Base-by-base conservation (phyloP, 2,888 invertebrate genomes). In the Synanthedon tipuliformis region DNA sequence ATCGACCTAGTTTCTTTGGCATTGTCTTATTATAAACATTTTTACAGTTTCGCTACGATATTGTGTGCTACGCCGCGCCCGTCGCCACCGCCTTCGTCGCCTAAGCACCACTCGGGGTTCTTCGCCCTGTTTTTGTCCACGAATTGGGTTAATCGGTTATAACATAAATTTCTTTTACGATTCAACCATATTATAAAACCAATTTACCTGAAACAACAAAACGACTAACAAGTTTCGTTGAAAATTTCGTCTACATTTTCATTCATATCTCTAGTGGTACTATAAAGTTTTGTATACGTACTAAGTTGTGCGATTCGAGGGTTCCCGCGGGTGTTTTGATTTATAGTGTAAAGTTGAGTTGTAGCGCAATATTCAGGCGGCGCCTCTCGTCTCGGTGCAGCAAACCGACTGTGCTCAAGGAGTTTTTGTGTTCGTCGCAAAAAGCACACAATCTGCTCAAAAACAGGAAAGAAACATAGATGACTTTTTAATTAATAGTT, bases 111-210 rank as follows among this genome's bases (percentile, higher is more conserved):
- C 34, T 34, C 34, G 8, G 23, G 4, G 34, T 34, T 34, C 34
- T 77, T 80, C 83, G 78, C 84, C 84, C 82, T 83, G 84, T 85
- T 86, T 84, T 83, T 81, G 77, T 79, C 82, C 80, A 80, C 83
- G 83, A 87, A 87, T 87, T 87, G 84, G 87, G 87, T 87, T 88
- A 86, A 87, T 88, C 83, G 87, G 78, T 79, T 84, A 84, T 82
- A 83, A 83, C 86, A 84, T 85, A 84, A 86, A 84, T 87, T 86
- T 83, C 81, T 85, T 76, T 81, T 81, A 73, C 85, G 34, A 10
- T 34, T 34, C 10, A 34, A 34, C 34, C 1, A 72, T 75, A 78
- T 73, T 71, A 69, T 73, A 81, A 81, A 81, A 77, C 79, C 75
- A 79, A 75, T 78, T 73, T 75, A 75, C 69, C 74, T 69, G 69